A percentile compares a stretch with the other conserved stretches of the same genome.
These are phyloP conservation scores for Shinisaurus crocodilurus DNA, from an alignment of 2,113 vertebrate species.

Conservation along the genomic window DNA sequence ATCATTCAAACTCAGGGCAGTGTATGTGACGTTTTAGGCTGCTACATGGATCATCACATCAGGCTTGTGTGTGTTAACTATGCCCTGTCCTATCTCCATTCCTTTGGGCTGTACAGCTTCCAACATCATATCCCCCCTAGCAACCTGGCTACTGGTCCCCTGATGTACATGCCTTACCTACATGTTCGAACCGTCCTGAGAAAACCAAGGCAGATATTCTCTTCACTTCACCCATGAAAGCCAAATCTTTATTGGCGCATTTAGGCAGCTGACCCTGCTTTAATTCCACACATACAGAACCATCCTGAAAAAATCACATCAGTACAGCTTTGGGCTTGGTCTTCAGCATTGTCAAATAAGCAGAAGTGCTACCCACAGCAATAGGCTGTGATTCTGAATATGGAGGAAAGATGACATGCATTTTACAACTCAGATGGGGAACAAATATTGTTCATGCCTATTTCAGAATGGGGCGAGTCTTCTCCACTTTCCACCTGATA, in stretches of 20 bases:
- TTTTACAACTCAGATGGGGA: neutral
- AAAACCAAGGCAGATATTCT: neutral
- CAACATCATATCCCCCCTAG: neutral
- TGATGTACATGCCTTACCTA: neutral
- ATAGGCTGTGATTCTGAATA: neutral
- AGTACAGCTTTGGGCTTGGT: too few relatives aligned
- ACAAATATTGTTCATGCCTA: neutral
- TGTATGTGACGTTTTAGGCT: neutral
- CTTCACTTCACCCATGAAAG: neutral
- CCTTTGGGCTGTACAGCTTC: neutral
- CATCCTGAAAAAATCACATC: neutral
- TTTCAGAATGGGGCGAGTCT: neutral
- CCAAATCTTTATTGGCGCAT: neutral
- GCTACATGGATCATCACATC: neutral
- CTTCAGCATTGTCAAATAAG: neutral
- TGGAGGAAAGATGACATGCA: neutral
- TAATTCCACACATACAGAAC: neutral
- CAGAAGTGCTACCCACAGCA: neutral
- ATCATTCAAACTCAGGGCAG: neutral
- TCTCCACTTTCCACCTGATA: neutral
- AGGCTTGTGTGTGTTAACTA: neutral
- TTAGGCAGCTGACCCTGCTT: neutral
- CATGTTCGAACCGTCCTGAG: neutral
- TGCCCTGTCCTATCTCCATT: neutral
- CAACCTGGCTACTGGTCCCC: neutral